phyloP scores from a whole-genome alignment of 1,140 invertebrate species.

The Drosophila jambulina region DNA sequence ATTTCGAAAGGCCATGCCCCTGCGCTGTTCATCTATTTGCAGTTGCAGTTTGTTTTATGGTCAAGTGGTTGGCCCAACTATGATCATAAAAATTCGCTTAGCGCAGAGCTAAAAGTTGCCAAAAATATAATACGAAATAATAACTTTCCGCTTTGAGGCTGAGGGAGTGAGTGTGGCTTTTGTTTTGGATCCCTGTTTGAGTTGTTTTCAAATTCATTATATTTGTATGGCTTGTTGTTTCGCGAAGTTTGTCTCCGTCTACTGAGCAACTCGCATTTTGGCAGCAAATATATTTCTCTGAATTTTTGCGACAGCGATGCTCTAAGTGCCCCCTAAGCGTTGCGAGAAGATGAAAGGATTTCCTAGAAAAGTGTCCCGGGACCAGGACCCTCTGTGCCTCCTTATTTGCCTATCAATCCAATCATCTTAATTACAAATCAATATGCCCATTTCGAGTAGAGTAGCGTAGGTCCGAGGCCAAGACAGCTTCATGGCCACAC shows the following conservation, averaged over 20 bases:
- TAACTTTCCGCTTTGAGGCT: constrained; percentile 45
- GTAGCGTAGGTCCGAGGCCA: constrained; percentile 43
- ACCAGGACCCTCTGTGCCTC: background rate
- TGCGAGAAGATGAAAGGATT: constrained; percentile 16
- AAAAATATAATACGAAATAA: constrained; percentile 66
- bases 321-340: background rate
- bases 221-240: constrained; percentile 40
- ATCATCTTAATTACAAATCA: constrained; percentile 70
- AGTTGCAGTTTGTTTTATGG: constrained; percentile 65
- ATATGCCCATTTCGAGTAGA: constrained; percentile 65
- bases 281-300: background rate
- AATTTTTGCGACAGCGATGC: background rate
- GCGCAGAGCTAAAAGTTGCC: constrained; percentile 48
- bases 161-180: constrained; percentile 21
- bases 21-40: constrained; percentile 59
- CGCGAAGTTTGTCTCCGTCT: constrained; percentile 28
- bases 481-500: constrained; percentile 40
- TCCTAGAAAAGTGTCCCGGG: constrained; percentile 16
- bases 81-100: constrained; percentile 70
- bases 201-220: constrained; percentile 64
- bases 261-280: constrained; percentile 18
- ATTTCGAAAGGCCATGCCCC: constrained; percentile 36
- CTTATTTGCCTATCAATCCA: constrained; percentile 55
- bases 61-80: constrained; percentile 29
- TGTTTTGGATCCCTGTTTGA: constrained; percentile 45